Evolutionary conservation across 2,113 vertebrate genomes (phyloP).

Genomic region (Passer domesticus): DNA sequence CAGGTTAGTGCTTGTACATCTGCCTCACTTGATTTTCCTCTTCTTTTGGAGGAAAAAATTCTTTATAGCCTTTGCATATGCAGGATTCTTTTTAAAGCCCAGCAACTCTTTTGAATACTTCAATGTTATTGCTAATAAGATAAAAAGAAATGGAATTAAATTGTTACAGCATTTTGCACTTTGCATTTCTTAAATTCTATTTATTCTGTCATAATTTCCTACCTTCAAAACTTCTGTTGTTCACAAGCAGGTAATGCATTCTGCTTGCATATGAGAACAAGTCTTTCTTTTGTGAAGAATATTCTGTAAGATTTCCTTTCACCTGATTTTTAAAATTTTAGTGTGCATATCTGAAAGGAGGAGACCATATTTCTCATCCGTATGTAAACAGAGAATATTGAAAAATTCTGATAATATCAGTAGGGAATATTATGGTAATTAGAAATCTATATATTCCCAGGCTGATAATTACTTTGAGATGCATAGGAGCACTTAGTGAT

Average conservation of each 20-base stretch:
- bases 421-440: not conserved
- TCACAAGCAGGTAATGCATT: not conserved
- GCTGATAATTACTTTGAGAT: not conserved
- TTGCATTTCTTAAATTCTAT: not conserved
- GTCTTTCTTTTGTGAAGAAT: not conserved
- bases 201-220: not conserved
- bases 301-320: not conserved
- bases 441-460: slow-evolving; percentile 16
- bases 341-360: not conserved
- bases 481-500: not conserved
- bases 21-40: not conserved
- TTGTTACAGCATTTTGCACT: not conserved
- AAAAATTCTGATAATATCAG: not conserved
- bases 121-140: not conserved
- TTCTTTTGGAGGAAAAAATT: not conserved
- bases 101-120: not conserved
- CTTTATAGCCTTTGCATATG: not conserved
- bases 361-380: not conserved
- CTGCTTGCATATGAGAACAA: not conserved
- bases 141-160: not conserved
- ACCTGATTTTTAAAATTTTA: not conserved
- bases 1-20: slow-evolving; percentile 78
- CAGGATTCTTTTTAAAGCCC: not conserved
- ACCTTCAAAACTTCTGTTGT: not conserved
- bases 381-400: not conserved